phyloP scores from a whole-genome alignment of 1,140 invertebrate species.

The Holotrichia oblita region DNA sequence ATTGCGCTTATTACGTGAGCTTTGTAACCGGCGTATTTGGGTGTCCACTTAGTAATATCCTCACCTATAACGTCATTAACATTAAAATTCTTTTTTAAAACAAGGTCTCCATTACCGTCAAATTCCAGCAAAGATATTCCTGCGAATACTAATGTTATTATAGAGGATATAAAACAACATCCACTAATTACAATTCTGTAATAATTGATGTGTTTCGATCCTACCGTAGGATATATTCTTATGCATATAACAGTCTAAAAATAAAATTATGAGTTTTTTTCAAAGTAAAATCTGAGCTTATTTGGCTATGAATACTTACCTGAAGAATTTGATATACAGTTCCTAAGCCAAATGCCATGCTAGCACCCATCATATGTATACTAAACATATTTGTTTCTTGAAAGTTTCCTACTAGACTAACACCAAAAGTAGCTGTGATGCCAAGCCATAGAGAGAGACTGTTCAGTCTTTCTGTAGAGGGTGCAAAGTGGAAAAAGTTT shows the following conservation, averaged over 20 bases:
- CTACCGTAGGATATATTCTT: constrained; percentile 14
- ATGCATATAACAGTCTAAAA: background rate
- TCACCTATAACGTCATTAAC: constrained; percentile 37
- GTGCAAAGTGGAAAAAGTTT: constrained; percentile 42
- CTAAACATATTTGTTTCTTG: constrained; percentile 73
- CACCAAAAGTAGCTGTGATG: constrained; percentile 67
- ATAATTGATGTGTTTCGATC: constrained; percentile 61
- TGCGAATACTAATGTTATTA: constrained; percentile 9
- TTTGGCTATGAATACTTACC: constrained; percentile 56
- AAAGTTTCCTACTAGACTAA: constrained; percentile 75
- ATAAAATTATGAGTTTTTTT: background rate
- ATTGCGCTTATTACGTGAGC: constrained; percentile 45
- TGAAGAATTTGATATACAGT: constrained; percentile 70
- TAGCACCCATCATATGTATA: constrained; percentile 73
- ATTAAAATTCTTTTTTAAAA: background rate
- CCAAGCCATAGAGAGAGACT: constrained; percentile 50
- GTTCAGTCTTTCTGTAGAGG: background rate
- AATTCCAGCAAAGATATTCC: constrained; percentile 5
- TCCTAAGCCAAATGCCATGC: constrained; percentile 70
- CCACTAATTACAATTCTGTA: background rate
- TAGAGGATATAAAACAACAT: background rate
- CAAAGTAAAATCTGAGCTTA: background rate
- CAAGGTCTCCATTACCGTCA: background rate
- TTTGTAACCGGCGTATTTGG: constrained; percentile 43
- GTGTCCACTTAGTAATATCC: constrained; percentile 48